Evolutionary conservation across 2,113 vertebrate species (phyloP), one percentile per base, ranked within the genome.

Genomic region (Heptranchias perlo): DNA sequence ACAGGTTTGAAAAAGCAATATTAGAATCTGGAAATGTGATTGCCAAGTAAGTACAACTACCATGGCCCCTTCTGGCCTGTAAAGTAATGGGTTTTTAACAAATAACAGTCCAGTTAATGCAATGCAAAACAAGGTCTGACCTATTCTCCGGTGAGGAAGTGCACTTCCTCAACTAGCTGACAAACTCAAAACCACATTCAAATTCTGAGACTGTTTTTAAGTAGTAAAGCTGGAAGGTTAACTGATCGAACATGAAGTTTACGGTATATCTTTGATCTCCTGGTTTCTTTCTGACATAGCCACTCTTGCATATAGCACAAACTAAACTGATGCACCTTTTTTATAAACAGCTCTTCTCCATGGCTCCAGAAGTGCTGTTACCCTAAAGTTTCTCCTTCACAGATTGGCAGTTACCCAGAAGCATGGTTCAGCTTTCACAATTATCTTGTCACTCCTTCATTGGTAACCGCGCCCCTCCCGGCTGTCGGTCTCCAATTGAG

Each of bases 1-100:
- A 10, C 97, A 99, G 98, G 87, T 99, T 99, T 96, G 98, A 98
- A 96, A 98, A 96, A 62, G 97, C 97, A 35, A 97, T 98, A 61
- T 96, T 97, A 35, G 97, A 98, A 64, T 97, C 98, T 0, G 97
- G 97, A 31, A 96, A 65, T 54, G 84, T 97, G 11, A 82, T 98
- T 89, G 97, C 97, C 65, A 97, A 97, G 99, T 99, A 97, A 98
- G 98, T 98, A 73, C 8, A n/a, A n/a, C n/a, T n/a, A 82, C 5
- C 52, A 62, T n/a, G n/a, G n/a, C n/a, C n/a, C 14, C 89, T 31
- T 16, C 54, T 21, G 54, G 6, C 4, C 1, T 4, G 3, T 87
- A 49, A 54, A 25, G 4, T 52, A 87, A 8, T 49, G 23, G 84
- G 23, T 87, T 87, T 52, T 87, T 28, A 52, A 49, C 47, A 52